Base-by-base conservation (phyloP, 2,888 invertebrate genomes). In the Hecatera dysodea region DNA sequence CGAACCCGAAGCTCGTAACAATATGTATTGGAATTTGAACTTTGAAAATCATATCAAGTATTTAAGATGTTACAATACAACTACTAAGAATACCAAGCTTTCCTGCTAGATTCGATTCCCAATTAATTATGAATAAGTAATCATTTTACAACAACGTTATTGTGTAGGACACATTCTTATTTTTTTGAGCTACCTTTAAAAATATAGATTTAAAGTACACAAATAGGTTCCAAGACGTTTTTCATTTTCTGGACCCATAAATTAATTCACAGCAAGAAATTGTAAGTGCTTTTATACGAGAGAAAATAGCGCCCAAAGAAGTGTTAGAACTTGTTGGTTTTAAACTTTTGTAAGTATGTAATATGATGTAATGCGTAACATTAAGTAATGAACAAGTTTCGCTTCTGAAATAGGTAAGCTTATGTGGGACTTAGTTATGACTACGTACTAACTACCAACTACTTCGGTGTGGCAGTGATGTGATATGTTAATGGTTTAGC, bases 231-330 rank as follows among this genome's bases (percentile, higher is more conserved):
- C 11, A 4, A 53, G 39, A 53, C 24, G 50, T 63, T 0, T 17
- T 7, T 46, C 12, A 56, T 19, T 56, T 55, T 27, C 19, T 44
- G 2, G 7, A 27, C 27, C 22, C n/a, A 46, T n/a, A 36, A n/a
- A 12, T 55, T 60, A 42, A 46, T 53, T 53, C 2, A 36, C n/a
- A 33, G 19, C 22, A 15, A 24, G 36, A 8, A 71, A 24, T 15
- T 63, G 0, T 39, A 72, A 64, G 36, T 60, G 60, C 59, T 57
- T 64, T 64, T 59, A 52, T 46, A n/a, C 46, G n/a, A 46, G 7
- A 53, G n/a, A 72, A 72, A 59, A 59, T 73, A n/a, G 65, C 39
- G 15, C 12, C 17, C 24, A 52, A 64, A 72, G 39, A 59, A 42
- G 42, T 65, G 52, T 56, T 24, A 39, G 27, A 73, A 73, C 29